Percentiles rank a stretch among this genome's conserved stretches.
phyloP scores from a whole-genome alignment of 2,888 invertebrate genomes.

The Ophion slaviceki region DNA sequence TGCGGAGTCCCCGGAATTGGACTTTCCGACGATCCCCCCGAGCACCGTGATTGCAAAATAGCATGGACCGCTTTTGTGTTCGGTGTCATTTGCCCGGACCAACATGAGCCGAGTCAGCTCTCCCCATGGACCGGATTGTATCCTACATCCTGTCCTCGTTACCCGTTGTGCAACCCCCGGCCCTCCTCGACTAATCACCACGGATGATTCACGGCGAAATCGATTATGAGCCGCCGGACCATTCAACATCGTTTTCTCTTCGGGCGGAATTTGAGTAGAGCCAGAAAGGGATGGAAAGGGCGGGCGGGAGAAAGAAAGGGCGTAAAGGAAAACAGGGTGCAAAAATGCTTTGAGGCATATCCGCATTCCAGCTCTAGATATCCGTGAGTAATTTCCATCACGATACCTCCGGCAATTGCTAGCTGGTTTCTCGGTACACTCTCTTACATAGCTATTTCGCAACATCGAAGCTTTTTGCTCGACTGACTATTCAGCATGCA shows the following conservation, averaged over 20 bases:
- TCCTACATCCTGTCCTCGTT: not conserved
- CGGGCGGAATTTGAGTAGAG: too few relatives aligned
- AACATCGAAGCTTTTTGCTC: slow-evolving; percentile 10
- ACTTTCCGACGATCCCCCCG: not conserved
- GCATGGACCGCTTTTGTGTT: not conserved
- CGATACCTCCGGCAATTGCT: slow-evolving; percentile 25
- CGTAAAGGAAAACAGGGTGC: too few relatives aligned
- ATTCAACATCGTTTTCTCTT: too few relatives aligned
- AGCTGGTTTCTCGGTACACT: not conserved
- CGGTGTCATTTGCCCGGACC: not conserved
- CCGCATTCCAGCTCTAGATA: slow-evolving; percentile 38
- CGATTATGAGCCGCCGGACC: slow-evolving; percentile 53
- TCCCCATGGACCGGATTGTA: not conserved
- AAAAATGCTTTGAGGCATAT: slow-evolving; percentile 3
- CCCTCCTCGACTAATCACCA: slow-evolving; percentile 39
- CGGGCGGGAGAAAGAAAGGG: not conserved
- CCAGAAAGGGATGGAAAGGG: not conserved
- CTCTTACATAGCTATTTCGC: not conserved
- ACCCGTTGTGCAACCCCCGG: not conserved
- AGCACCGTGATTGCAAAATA: too few relatives aligned
- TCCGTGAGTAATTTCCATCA: slow-evolving; percentile 15
- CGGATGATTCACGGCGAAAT: slow-evolving; percentile 66
- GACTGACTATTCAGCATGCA: slow-evolving; percentile 3
- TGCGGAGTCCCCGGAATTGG: not conserved
- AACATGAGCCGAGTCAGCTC: not conserved